Evolutionary conservation across 1,140 invertebrate genomes (phyloP).

Genomic region (Bursaphelenchus mucronatus): DNA sequence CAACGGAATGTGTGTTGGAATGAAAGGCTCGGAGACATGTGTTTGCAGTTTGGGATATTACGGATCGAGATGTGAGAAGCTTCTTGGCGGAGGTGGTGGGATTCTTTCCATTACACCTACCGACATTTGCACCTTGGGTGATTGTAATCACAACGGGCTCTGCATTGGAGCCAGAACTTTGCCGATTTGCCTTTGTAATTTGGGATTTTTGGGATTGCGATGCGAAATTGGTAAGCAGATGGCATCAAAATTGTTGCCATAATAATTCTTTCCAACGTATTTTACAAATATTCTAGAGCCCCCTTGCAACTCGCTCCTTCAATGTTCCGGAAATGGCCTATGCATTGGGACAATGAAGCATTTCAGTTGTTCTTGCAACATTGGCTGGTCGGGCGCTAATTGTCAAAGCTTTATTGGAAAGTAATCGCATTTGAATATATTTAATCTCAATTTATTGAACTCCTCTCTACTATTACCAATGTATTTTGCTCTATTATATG

Average conservation of each 20-base stretch:
- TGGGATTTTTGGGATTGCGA: conserved; percentile 11
- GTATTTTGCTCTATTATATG: too few species aligned
- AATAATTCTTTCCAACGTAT: background rate
- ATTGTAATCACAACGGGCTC: conserved; percentile 20
- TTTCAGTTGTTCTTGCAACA: conserved; percentile 14
- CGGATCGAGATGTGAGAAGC: conserved; percentile 17
- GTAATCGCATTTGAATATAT: too few species aligned
- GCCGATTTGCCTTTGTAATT: conserved; percentile 20
- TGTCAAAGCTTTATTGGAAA: too few species aligned
- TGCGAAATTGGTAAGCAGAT: conserved; percentile 23
- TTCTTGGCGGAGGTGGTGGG: conserved; percentile 4
- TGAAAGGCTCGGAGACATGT: conserved; percentile 23
- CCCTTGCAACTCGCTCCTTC: conserved; percentile 31
- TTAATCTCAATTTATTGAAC: too few species aligned
- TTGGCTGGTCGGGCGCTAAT: too few species aligned
- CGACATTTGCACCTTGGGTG: conserved; percentile 6
- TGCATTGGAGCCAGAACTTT: conserved; percentile 20
- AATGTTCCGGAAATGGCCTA: conserved; percentile 22
- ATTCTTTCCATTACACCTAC: conserved; percentile 5
- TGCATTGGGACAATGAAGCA: conserved; percentile 27
- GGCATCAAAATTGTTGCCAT: background rate
- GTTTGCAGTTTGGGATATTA: conserved; percentile 25
- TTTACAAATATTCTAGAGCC: conserved; percentile 27
- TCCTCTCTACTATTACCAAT: too few species aligned
- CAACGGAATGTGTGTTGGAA: conserved; percentile 23